Base-by-base conservation (phyloP, 2,888 invertebrate species). In the Caprella mutica region DNA sequence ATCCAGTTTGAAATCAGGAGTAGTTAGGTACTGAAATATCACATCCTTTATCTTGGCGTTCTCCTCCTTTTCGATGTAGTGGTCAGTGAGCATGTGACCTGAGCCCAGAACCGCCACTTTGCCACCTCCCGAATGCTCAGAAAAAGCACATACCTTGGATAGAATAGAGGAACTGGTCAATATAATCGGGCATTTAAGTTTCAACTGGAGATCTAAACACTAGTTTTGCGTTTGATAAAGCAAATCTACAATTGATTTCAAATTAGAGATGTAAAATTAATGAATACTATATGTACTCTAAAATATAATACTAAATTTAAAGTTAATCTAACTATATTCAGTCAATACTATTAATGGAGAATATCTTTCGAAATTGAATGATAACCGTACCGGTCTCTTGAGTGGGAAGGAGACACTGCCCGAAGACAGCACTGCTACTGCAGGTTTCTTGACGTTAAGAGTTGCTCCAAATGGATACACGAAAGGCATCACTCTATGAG, bases 401-500 rank as follows among this genome's bases (percentile, higher is more conserved):
- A 91, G 84, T 0, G 98, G 98, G 72, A 91, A 93, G 53, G 92
- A 87, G 0, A 92, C 86, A 57, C 86, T 86, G 38, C 97, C 96
- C 67, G 90, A 90, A 5, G 93, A 92, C 65, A 98, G 75, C 6
- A 90, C 81, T 23, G 92, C 85, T 17, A 85, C 81, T 0, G 94
- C 86, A 1, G 94, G 93, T 70, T 85, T 85, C 64, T 84, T 86
- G 2, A 97, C 90, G 68, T 88, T 94, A 65, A 98, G 73, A 0
- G 96, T 94, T 39, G 93, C 91, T 14, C 97, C 97, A 72, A 84
- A 92, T 0, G 97, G 94, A 74, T 94, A 98, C 48, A 97, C 81
- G 74, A 93, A 87, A 68, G 84, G 81, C 17, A 88, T 77, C 1
- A 76, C 72, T 65, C 76, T 75, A 67, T 30, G 69, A 66, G 44